Evolutionary conservation across 2,113 vertebrate species (phyloP).

Genomic region (Zootoca vivipara): DNA sequence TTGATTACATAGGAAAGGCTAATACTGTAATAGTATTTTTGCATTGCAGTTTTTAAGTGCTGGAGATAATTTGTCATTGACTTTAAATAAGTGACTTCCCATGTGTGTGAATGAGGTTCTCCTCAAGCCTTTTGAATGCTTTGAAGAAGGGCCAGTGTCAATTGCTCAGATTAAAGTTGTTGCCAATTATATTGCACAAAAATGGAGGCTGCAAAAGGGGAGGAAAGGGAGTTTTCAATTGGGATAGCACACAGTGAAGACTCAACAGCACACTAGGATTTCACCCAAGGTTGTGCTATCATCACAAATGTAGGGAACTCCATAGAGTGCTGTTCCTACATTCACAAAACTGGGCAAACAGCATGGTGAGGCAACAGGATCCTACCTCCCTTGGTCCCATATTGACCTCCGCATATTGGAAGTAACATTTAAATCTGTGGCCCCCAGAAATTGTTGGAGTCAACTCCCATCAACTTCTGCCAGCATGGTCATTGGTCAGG

Average conservation of each 20-base stretch:
- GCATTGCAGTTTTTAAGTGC: constrained; percentile 70
- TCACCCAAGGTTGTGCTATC: constrained; percentile 55
- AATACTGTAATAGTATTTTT: constrained; percentile 75
- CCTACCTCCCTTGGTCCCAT: too few relatives aligned
- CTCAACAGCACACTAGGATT: constrained; percentile 58
- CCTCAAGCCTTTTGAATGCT: constrained; percentile 67
- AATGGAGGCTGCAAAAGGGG: constrained; percentile 72
- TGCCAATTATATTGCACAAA: constrained; percentile 66
- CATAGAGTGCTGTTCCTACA: not conserved
- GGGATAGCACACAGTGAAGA: constrained; percentile 66
- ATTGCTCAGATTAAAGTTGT: constrained; percentile 78
- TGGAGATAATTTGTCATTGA: constrained; percentile 70
- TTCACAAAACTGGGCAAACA: not conserved
- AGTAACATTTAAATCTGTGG: not conserved
- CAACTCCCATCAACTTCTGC: not conserved
- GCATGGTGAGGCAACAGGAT: not conserved
- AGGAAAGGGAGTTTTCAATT: constrained; percentile 77
- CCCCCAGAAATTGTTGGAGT: not conserved
- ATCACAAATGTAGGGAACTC: constrained; percentile 23
- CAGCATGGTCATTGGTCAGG: not conserved
- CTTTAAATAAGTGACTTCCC: constrained; percentile 76
- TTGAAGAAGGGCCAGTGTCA: constrained; percentile 67
- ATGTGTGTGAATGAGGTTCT: constrained; percentile 76
- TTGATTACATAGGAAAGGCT: constrained; percentile 76
- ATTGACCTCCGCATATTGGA: not conserved